Evolutionary conservation across 2,797 vertebrate species (phyloP), one percentile per base, ranked within the genome.

Genomic region (Basileuterus tristriatus): DNA sequence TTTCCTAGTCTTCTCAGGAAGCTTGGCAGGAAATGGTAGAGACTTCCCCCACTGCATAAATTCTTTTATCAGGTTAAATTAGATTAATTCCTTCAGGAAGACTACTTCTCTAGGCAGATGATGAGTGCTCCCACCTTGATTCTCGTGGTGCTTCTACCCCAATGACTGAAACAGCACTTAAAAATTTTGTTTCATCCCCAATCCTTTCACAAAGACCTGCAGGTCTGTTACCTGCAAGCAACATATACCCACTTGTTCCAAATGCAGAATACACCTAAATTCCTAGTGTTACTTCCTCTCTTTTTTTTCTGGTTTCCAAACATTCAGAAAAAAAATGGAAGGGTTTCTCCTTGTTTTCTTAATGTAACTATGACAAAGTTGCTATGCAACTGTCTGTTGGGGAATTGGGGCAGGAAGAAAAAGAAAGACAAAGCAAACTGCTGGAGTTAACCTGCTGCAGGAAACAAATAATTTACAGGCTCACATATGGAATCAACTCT

Each of bases 61-160:
- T 80, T 84, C 24, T 89, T 88, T 43, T 70, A 84, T 82, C 30
- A 53, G 23, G 49, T 71, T 78, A 87, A 94, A 93, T 52, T 59
- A 80, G 46, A 89, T 64, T 82, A 34, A 76, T 43, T 67, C 56
- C 50, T 27, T 43, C n/a, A 34, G 64, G 55, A 85, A 77, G 56
- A 89, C 78, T 83, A 70, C 30, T 83, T 56, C 47, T 39, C 8
- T 49, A 79, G 23, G n/a, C 16, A 64, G 47, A 0, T 67, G 46
- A 75, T 80, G 50, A 76, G 27, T 41, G 41, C 16, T 90, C 32
- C n/a, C 47, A 50, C 58, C 49, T 91, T 53, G 53, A 85, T 37
- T 71, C 37, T 70, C 41, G n/a, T 5, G 12, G 17, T 17, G 36
- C 44, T 77, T 65, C 43, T 65, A 23, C 10, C 5, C 29, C 49